Base-by-base conservation (phyloP, 30 jellyfish, hydroid and myxozoan species). In the Aurelia sp. region DNA sequence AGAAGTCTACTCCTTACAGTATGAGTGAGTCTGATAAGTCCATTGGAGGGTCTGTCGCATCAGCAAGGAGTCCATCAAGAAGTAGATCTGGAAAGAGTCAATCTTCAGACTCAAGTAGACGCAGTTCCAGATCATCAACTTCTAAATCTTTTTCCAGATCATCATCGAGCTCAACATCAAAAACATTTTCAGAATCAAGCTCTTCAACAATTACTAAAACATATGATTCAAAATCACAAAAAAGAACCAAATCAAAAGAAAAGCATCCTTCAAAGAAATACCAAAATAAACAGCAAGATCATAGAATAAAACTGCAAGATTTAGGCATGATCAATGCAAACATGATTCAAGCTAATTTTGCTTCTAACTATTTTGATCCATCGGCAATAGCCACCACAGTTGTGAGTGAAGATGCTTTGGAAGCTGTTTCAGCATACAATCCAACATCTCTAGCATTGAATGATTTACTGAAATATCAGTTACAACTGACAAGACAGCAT, bases 361-460 rank as follows among this genome's bases (percentile, higher is more conserved):
- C 88, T 5, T 72, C 81, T 2, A 84, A 63, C 53, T 84, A 72
- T 35, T 59, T 72, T 11, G 93, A 84, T 48, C 94, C 98, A 57
- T 55, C 89, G 15, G 86, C 81, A 24, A 86, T 86, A 58, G 94
- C 98, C 24, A 80, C 91, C 11, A 90, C 93, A 8, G 97, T 82
- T 13, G 95, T 87, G 3, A 87, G 71, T 75, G 53, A 75, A 0
- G 94, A 77, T 61, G 92, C 96, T 13, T 52, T 92, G n/a, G 97
- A 92, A 8, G 95, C 88, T 8, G 82, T 85, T 44, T 79, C 97
- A 0, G 76, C 90, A n/a, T 92, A 85, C 41, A 81, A 92, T 78
- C 98, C 98, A 30, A 75, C 98, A 33, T 81, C 87, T 47, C 55
- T 92, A 3, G 98, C 98, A 7, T 72, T 94, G 64, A 86, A 92